Percentiles rank a stretch among this genome's conserved stretches.
Conservation (phyloP, 2,888 invertebrate species). For the Eupsilia transversa region DNA sequence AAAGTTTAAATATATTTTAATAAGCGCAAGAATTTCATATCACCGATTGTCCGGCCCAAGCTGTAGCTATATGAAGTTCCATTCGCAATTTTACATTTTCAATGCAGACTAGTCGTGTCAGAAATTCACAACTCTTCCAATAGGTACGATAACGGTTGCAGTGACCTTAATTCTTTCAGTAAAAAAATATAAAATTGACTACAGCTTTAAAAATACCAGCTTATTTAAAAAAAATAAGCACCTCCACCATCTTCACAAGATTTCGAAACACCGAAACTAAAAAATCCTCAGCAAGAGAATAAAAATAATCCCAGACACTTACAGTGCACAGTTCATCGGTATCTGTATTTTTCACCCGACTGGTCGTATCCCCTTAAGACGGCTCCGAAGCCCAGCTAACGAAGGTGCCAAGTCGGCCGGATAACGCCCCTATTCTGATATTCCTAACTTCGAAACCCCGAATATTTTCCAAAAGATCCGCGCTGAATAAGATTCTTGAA, state of each 20-base stretch:
- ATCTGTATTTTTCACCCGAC: conserved; percentile 76
- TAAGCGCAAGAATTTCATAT: conserved; percentile 9
- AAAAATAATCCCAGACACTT: conserved; percentile 49
- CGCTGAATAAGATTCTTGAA: conserved; percentile 55
- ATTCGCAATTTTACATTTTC: not conserved
- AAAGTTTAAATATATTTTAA: not conserved
- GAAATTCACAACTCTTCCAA: not conserved
- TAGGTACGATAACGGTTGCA: not conserved
- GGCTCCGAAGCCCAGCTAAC: conserved; percentile 61
- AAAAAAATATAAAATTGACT: not conserved
- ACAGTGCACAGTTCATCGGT: conserved; percentile 68
- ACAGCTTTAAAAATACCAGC: not conserved
- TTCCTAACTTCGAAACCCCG: conserved; percentile 61
- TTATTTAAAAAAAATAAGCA: not conserved
- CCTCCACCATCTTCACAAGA: not conserved
- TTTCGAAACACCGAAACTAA: conserved; percentile 6
- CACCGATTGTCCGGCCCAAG: not conserved
- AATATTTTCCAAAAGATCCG: conserved; percentile 62
- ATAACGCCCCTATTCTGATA: conserved; percentile 72
- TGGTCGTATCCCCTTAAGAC: conserved; percentile 66
- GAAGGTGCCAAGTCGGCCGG: conserved; percentile 75
- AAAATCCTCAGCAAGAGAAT: conserved; percentile 21
- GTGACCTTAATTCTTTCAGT: not conserved
- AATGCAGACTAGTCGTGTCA: not conserved
- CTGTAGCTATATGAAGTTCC: not conserved